Evolutionary conservation across 2,888 invertebrate species (phyloP), one percentile per base, ranked within the genome.

Genomic region (Cheilosia scutellata): DNA sequence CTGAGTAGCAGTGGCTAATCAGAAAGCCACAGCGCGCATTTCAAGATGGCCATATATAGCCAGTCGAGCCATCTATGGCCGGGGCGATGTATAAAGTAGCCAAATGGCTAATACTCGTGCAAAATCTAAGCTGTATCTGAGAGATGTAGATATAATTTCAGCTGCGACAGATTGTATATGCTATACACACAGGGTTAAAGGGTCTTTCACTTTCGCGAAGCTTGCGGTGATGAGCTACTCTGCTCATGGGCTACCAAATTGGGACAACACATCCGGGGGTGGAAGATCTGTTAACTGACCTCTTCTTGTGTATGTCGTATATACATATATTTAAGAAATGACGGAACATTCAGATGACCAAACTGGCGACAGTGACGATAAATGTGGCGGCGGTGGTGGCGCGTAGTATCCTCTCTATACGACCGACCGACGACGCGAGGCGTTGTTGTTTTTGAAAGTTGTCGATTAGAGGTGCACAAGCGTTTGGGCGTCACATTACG

Each of bases 21-120:
- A 84, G 80, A 84, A 84, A 84, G 84, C 84, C 79, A 65, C 63
- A 80, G 75, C 75, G 80, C 84, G 75, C 84, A 79, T 84, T 80
- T 80, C 75, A 84, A 84, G 78, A 84, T 84, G 75, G 75, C 84
- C 80, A 75, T 84, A 84, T 80, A 84, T 55, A 80, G 84, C 75
- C 33, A 40, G 33, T 13, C 75, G 47, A n/a, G 58, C 84, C 84
- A 76, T 76, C 65, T 84, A 84, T 80, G 84, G 84, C 65, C 31
- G 70, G 84, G 75, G 84, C 84, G 84, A 80, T 84, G 75, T 80
- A 71, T 74, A 71, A 82, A 71, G 11, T 53, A 71, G 66, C 84
- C 84, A 60, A 84, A 76, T 84, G 84, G 75, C 84, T 84, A 84
- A 84, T 84, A 84, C 84, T 80, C 84, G 80, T 84, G 84, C 84